Evolutionary conservation across 2,888 invertebrate genomes (phyloP).

Genomic region (Thymelicus sylvestris): DNA sequence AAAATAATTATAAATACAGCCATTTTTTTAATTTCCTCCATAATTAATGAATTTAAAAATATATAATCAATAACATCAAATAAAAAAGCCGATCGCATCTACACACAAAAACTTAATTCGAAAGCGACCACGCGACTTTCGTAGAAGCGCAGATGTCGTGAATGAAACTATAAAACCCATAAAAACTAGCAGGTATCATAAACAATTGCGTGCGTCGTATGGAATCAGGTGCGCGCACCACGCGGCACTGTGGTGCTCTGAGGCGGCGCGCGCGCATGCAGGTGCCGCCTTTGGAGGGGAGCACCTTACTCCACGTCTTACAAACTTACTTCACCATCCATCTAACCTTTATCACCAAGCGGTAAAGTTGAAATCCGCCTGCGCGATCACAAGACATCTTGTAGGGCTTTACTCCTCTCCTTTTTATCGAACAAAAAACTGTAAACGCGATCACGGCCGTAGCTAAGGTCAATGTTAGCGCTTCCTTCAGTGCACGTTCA

Average conservation of each 20-base stretch:
- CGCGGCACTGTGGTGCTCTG: conserved; percentile 69
- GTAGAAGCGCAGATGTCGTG: conserved; percentile 50
- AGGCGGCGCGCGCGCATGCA: conserved; percentile 77
- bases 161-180: conserved; percentile 52
- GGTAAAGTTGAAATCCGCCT: conserved; percentile 48
- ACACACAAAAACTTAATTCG: conserved; percentile 32
- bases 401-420: conserved; percentile 84
- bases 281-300: conserved; percentile 84
- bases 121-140: conserved; percentile 37
- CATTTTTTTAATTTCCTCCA: too few species aligned
- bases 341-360: conserved; percentile 32
- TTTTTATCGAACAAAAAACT: conserved; percentile 85
- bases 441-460: conserved; percentile 85
- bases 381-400: conserved; percentile 44
- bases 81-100: not conserved
- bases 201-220: conserved; percentile 41
- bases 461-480: conserved; percentile 85
- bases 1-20: too few species aligned
- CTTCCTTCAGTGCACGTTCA: conserved; percentile 84
- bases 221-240: conserved; percentile 67
- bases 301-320: conserved; percentile 81
- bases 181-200: conserved; percentile 62
- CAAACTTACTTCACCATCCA: conserved; percentile 56
- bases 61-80: not conserved
- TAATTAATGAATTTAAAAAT: too few species aligned